Conservation (phyloP, 2,888 invertebrate genomes). For the Perizoma flavofasciatum region DNA sequence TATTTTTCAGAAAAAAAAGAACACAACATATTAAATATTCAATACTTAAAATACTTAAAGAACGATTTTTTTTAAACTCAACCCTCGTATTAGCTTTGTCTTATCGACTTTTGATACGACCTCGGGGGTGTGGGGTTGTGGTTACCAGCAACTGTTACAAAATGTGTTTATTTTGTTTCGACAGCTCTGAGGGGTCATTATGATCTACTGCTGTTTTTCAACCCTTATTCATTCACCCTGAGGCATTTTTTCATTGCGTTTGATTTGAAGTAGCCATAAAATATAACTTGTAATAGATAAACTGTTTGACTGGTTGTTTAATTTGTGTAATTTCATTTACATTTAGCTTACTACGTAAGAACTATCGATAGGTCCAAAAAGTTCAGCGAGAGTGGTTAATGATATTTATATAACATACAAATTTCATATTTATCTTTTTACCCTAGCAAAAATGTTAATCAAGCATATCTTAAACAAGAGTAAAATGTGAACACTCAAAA, state of each 20-base stretch:
- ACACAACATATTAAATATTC: no score
- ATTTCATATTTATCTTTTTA: neutral
- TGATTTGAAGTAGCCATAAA: constrained; percentile 5
- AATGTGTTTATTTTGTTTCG: constrained; percentile 40
- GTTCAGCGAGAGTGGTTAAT: neutral
- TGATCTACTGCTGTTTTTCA: constrained; percentile 26
- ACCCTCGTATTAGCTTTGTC: constrained; percentile 44
- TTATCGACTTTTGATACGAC: constrained; percentile 53
- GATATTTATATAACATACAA: neutral
- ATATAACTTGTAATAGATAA: no score
- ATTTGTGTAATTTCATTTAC: no score
- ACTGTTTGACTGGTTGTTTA: no score
- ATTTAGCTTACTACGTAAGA: no score
- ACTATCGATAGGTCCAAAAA: no score
- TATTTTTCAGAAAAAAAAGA: no score
- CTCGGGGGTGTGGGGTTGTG: constrained; percentile 49
- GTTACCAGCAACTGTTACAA: constrained; percentile 48
- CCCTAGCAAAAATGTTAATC: constrained; percentile 11
- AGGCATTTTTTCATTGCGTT: constrained; percentile 13
- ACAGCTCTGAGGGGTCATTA: constrained; percentile 32
- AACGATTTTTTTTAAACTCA: constrained; percentile 33
- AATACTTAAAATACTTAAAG: no score
- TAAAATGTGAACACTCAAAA: constrained; percentile 18
- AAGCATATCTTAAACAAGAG: constrained; percentile 14
- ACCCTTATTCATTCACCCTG: constrained; percentile 20